Evolutionary conservation across 2,113 vertebrate species (phyloP).

Genomic region (Chloropsis hardwickii): DNA sequence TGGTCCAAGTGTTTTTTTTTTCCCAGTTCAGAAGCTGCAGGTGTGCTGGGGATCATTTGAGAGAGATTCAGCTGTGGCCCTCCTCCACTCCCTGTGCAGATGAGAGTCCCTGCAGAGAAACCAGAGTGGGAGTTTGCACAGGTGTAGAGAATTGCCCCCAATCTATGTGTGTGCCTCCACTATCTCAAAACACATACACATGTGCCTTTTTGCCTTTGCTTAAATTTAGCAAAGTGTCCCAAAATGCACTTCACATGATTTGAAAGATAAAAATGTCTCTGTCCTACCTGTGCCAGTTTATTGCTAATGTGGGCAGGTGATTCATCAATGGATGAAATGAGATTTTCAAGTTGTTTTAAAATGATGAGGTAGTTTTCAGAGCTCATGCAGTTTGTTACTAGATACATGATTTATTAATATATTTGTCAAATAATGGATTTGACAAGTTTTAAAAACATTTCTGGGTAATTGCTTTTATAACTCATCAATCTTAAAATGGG

Average conservation of each 20-base stretch:
- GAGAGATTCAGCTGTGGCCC: neutral
- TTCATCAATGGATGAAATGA: slow-evolving; percentile 35
- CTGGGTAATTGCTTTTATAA: slow-evolving; percentile 50
- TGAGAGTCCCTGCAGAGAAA: neutral
- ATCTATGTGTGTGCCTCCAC: neutral
- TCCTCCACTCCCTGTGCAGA: neutral
- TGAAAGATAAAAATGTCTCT: slow-evolving; percentile 3
- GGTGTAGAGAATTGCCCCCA: neutral
- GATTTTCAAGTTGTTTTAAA: slow-evolving; percentile 46
- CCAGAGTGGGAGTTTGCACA: neutral
- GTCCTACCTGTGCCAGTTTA: neutral
- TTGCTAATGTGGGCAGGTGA: slow-evolving; percentile 10
- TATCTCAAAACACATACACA: neutral
- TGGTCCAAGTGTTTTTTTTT: neutral
- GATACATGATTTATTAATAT: slow-evolving; percentile 13
- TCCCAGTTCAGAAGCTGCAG: neutral
- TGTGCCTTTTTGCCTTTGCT: neutral
- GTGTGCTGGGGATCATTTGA: neutral
- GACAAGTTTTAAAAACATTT: slow-evolving; percentile 51
- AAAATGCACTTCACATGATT: neutral
- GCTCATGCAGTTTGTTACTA: slow-evolving; percentile 1
- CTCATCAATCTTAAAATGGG: slow-evolving; percentile 2
- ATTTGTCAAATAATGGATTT: slow-evolving; percentile 43
- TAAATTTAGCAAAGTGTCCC: neutral
- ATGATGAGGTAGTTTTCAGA: slow-evolving; percentile 45